These are phyloP conservation scores for Ectropis grisescens DNA, from an alignment of 1,140 invertebrate species.

Conservation along the genomic window DNA sequence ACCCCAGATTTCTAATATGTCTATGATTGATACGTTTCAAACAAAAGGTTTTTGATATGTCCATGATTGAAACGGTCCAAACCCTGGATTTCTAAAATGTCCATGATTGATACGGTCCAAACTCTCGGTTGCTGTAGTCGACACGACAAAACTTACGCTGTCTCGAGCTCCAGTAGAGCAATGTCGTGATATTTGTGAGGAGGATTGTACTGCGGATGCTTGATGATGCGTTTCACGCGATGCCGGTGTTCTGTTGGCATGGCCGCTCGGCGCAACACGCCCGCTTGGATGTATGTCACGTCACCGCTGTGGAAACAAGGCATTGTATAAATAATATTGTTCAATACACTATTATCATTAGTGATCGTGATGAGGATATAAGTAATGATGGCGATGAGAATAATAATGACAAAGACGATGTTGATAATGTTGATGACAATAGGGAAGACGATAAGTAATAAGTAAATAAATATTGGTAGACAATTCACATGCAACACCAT, in stretches of 20 bases:
- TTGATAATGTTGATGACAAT: no score
- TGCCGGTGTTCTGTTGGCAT: slow-evolving; percentile 4
- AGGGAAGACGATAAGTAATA: no score
- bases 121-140: not conserved
- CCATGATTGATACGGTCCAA: not conserved
- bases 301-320: slow-evolving; percentile 3
- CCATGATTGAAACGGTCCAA: no score
- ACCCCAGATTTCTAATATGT: no score
- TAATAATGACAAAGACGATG: no score
- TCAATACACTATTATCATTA: not conserved
- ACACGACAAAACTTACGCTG: slow-evolving; percentile 24
- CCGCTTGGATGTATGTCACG: slow-evolving; percentile 10
- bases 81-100: slow-evolving; percentile 1
- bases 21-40: no score
- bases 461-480: no score
- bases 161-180: slow-evolving; percentile 17
- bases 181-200: slow-evolving; percentile 24
- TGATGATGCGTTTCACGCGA: slow-evolving; percentile 11
- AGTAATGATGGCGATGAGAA: no score
- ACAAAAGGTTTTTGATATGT: no score
- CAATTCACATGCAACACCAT: no score
- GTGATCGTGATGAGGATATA: not conserved
- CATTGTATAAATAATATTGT: not conserved
- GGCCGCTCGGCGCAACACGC: slow-evolving; percentile 8
- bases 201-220: slow-evolving; percentile 14